Percentiles rank a stretch among this genome's conserved stretches.
Evolutionary conservation across 1,140 invertebrate species (phyloP).

Genomic region (Drosophila grimshawi): DNA sequence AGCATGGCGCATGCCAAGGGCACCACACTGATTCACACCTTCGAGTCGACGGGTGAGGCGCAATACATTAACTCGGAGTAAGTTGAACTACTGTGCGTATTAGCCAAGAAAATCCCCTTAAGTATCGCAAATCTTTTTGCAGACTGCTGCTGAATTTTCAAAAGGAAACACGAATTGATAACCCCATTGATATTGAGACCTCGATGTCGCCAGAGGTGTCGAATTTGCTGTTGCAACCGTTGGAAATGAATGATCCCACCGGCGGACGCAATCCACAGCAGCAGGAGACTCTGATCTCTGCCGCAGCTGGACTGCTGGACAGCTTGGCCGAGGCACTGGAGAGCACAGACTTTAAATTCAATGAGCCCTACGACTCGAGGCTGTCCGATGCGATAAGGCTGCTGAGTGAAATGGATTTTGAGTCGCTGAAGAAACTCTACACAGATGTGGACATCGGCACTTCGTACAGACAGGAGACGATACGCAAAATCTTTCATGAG

Average conservation of each 20-base stretch:
- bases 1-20: conserved; percentile 81
- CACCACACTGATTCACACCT: conserved; percentile 79
- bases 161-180: conserved; percentile 73
- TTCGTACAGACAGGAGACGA: conserved; percentile 87
- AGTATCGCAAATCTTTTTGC: neutral
- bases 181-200: conserved; percentile 74
- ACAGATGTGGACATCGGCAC: conserved; percentile 87
- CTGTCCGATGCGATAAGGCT: conserved; percentile 84
- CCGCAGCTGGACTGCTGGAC: conserved; percentile 71
- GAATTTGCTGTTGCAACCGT: conserved; percentile 59
- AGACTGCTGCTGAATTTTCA: conserved; percentile 74
- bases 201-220: conserved; percentile 65
- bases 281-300: conserved; percentile 66
- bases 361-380: conserved; percentile 85
- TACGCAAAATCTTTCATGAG: conserved; percentile 90
- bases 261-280: conserved; percentile 77
- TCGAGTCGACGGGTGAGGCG: conserved; percentile 82
- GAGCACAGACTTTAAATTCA: conserved; percentile 84
- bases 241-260: conserved; percentile 72
- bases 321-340: conserved; percentile 84
- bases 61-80: conserved; percentile 82
- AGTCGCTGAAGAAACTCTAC: conserved; percentile 85
- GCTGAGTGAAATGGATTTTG: conserved; percentile 86
- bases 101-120: neutral
- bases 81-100: neutral